Base-by-base conservation (phyloP, 2,797 vertebrate species). In the Hipposideros larvatus region DNA sequence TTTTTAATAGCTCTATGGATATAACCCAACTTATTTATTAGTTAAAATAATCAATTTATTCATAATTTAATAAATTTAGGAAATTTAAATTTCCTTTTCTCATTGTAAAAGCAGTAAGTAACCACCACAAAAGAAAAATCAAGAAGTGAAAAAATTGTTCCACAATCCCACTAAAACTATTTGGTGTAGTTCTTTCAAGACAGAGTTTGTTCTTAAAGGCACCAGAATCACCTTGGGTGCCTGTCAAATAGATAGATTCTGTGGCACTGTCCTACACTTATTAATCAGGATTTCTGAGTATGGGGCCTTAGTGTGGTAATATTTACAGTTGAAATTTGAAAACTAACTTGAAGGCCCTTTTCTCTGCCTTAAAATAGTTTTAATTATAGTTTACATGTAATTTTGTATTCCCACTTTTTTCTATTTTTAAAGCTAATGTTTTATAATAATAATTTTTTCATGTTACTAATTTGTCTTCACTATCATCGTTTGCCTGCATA, bases 31-130 rank as follows among this genome's bases (percentile, higher is more conserved):
- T 84, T 55, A 24, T 10, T 68, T 84, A 66, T 68, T 31, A 51
- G 31, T 48, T 51, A 65, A 71, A 73, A 41, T 43, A 55, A 26
- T 19, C 75, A 6, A 55, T 53, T 1, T 88, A 70, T 74, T 57
- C 41, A 48, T 74, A 68, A 92, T 68, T 73, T 55, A 65, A 79
- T 73, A 70, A 80, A 61, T 34, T 24, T 14, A 59, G 46, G 13
- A 86, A 89, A 61, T 61, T 68, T 85, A 13, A 88, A 79, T 26
- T 73, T 37, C n/a, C 5, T 55, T 31, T 92, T 46, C 71, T 85
- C 9, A 74, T 57, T 73, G 16, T 74, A 85, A 73, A 93, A 88
- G 19, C 34, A 79, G 48, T 87, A 83, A 95, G 79, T 63, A 74
- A 75, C 7, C 7, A 46, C n/a, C 59, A 75, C 71, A 46, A 80